Evolutionary conservation across 2,113 vertebrate species (phyloP).

Genomic region (Amphiprion percula): DNA sequence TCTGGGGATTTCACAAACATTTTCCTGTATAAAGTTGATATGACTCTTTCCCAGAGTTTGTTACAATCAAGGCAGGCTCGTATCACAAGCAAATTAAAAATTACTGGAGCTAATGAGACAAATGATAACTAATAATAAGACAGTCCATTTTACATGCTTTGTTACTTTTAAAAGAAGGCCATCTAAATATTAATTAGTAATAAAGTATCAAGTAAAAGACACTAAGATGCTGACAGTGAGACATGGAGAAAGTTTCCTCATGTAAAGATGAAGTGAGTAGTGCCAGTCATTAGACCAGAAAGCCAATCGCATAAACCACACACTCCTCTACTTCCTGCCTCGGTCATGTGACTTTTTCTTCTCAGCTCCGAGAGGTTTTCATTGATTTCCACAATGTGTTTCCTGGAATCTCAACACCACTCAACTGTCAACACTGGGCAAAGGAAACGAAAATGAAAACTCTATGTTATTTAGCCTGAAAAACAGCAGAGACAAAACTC

Average conservation of each 20-base stretch:
- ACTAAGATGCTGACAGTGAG: neutral
- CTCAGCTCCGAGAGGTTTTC: slow-evolving; percentile 21
- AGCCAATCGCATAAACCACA: slow-evolving; percentile 26
- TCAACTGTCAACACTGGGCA: slow-evolving; percentile 16
- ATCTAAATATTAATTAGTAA: neutral
- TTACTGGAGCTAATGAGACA: too few relatives aligned
- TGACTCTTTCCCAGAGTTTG: too few relatives aligned
- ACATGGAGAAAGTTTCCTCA: neutral
- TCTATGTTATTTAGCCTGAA: neutral
- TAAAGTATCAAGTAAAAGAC: neutral
- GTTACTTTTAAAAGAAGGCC: too few relatives aligned
- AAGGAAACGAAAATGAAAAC: slow-evolving; percentile 12
- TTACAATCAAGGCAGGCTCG: too few relatives aligned
- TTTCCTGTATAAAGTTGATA: too few relatives aligned
- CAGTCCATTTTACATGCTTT: too few relatives aligned
- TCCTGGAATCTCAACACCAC: slow-evolving; percentile 61
- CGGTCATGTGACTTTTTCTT: slow-evolving; percentile 33
- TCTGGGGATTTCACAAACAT: too few relatives aligned
- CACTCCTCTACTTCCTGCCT: slow-evolving; percentile 32
- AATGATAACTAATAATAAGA: too few relatives aligned
- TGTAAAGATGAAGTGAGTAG: slow-evolving; percentile 1
- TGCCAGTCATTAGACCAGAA: slow-evolving; percentile 3
- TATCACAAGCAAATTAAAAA: too few relatives aligned
- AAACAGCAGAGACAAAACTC: neutral
- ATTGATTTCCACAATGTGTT: slow-evolving; percentile 67